Base-by-base conservation (phyloP, 2,113 vertebrate genomes). In the Herpetotheres cachinnans region DNA sequence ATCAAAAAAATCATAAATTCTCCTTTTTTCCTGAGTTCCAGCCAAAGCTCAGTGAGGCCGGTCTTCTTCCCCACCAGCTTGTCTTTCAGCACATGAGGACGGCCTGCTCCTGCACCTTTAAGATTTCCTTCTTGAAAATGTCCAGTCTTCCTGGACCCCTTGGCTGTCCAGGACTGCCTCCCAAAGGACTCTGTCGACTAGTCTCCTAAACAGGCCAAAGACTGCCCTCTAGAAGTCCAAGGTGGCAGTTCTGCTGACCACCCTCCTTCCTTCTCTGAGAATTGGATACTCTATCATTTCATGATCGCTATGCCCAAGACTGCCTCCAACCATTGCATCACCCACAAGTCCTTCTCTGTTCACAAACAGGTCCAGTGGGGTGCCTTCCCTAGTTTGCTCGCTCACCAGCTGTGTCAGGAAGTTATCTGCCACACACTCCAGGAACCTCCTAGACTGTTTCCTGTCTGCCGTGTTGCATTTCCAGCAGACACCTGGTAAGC, bases 251-350 rank as follows among this genome's bases (percentile, higher is more conserved):
- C n/a, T 61, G 19, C 46, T 73, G 26, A 34, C 20, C 12, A 24
- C 40, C 22, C 21, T 34, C 26, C 10, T 32, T 47, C 13, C 30
- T 54, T 70, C 55, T 52, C 6, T 16, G 38, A 46, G 29, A 38
- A 25, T 10, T 0, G 0, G 58, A 58, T 79, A 11, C 36, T 58
- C 32, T 44, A 21, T 34, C 15, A 12, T 58, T 72, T 59, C 24
- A 7, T 62, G 54, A 40, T 56, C 6, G 3, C 16, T 40, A 20
- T 34, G 36, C 13, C 46, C 46, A 40, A 20, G 36, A 76, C 10
- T 6, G 18, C 34, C 17, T 59, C 47, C 36, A 5, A 16, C 16
- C 21, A 40, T 59, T 34, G 34, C 29, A 52, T 63, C 36, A 63
- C 36, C 27, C 59, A 52, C 17, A 27, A 42, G 42, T 11, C 42